Evolutionary conservation across 1,140 invertebrate species (phyloP).

Genomic region (Stegodyphus mimosarum): DNA sequence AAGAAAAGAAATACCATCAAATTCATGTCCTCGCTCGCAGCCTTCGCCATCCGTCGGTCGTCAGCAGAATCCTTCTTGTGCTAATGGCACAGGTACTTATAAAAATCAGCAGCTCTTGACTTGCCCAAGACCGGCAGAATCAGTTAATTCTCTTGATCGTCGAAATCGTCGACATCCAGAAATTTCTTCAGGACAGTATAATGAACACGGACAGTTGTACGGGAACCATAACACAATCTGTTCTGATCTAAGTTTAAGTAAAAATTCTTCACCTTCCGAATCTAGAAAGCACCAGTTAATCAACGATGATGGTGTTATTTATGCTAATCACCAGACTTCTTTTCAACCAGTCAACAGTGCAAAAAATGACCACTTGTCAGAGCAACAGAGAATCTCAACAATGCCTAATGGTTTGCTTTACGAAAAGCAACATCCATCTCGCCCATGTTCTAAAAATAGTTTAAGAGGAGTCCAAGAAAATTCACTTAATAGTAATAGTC

Average conservation of each 20-base stretch:
- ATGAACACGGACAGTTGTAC: not conserved
- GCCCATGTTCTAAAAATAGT: not conserved
- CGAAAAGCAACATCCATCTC: not conserved
- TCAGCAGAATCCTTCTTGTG: not conserved
- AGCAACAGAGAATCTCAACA: not conserved
- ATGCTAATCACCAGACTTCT: constrained; percentile 35
- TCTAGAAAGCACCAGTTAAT: not conserved
- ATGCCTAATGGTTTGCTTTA: not conserved
- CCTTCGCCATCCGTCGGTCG: constrained; percentile 9
- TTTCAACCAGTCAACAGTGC: not conserved
- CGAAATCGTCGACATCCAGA: not conserved
- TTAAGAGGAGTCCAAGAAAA: not conserved
- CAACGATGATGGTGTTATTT: constrained; percentile 21
- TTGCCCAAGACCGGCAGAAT: not conserved
- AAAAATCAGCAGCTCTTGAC: constrained; percentile 5
- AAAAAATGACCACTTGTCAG: not conserved
- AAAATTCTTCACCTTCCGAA: constrained; percentile 1
- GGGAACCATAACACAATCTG: not conserved
- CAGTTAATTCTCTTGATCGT: not conserved
- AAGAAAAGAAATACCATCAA: constrained; percentile 14
- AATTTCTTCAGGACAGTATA: not conserved
- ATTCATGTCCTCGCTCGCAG: not conserved
- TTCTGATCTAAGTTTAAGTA: not conserved
- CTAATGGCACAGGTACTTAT: not conserved
- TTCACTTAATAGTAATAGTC: not conserved